Evolutionary conservation across 1,140 invertebrate genomes (phyloP).

Genomic region (Diorhabda elongata): DNA sequence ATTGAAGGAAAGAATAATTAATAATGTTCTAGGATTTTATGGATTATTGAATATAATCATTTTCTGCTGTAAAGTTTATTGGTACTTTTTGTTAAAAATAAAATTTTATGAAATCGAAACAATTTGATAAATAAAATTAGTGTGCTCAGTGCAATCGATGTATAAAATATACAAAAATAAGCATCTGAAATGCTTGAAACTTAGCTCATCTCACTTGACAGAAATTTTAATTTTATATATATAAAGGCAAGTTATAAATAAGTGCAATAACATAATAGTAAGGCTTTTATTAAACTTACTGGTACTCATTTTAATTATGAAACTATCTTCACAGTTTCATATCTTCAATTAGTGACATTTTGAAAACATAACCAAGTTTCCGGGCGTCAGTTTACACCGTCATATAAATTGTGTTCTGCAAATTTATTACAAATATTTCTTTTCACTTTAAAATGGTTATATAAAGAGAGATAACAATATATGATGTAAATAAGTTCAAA

Average conservation of each 20-base stretch:
- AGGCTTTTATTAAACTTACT: slow-evolving; percentile 1
- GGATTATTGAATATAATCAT: not conserved
- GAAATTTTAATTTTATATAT: not conserved
- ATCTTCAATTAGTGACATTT: slow-evolving; percentile 3
- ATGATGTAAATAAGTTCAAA: too few relatives aligned
- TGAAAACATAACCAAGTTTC: slow-evolving; percentile 9
- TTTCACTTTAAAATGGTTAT: too few relatives aligned
- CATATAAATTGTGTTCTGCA: not conserved
- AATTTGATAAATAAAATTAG: too few relatives aligned
- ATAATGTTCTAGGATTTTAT: not conserved
- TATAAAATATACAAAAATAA: not conserved
- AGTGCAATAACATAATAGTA: not conserved
- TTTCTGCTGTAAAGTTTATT: not conserved
- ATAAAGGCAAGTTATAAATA: not conserved
- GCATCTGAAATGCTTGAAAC: not conserved
- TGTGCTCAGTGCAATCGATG: too few relatives aligned
- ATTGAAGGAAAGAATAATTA: not conserved
- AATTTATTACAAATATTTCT: too few relatives aligned
- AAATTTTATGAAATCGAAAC: too few relatives aligned
- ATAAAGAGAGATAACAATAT: too few relatives aligned
- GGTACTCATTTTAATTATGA: slow-evolving; percentile 7
- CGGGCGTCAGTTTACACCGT: slow-evolving; percentile 5
- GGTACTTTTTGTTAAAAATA: too few relatives aligned
- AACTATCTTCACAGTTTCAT: not conserved
- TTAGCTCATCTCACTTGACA: not conserved